These are phyloP conservation scores for Myripristis jacobus DNA, from an alignment of 2,797 vertebrate genomes.

Conservation along the genomic window DNA sequence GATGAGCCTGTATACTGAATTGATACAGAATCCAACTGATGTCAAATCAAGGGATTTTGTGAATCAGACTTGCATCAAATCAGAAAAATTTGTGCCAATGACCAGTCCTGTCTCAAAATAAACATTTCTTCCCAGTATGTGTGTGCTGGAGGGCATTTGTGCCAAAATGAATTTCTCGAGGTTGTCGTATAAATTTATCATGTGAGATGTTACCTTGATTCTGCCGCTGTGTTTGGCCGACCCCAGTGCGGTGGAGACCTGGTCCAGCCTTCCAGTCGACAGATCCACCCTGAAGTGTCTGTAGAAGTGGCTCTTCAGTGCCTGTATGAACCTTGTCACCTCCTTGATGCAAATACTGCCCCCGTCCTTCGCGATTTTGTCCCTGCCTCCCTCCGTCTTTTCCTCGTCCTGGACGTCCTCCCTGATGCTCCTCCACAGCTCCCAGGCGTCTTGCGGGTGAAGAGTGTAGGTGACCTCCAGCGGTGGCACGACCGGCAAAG, in stretches of 20 bases:
- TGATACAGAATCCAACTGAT: no score
- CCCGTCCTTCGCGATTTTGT: conserved; percentile 53
- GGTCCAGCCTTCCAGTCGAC: conserved; percentile 86
- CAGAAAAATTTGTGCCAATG: no score
- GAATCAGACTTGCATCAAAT: no score
- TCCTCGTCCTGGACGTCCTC: conserved; percentile 48
- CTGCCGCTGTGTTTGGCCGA: conserved; percentile 87
- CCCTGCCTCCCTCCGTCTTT: neutral
- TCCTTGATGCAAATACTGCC: conserved; percentile 87
- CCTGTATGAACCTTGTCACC: conserved; percentile 87
- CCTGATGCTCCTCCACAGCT: conserved; percentile 89
- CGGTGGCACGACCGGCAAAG: conserved; percentile 80
- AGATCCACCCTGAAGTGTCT: conserved; percentile 93
- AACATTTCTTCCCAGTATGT: no score
- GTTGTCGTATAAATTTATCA: no score
- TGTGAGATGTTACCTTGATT: conserved; percentile 87
- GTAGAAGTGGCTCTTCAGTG: conserved; percentile 90
- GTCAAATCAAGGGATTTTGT: no score
- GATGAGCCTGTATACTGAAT: no score
- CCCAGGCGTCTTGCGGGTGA: conserved; percentile 88
- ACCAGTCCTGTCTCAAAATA: no score
- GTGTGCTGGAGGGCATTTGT: no score
- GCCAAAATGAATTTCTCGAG: no score
- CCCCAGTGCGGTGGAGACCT: conserved; percentile 90
- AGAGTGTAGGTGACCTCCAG: conserved; percentile 89